These are phyloP conservation scores for Bungarus multicinctus DNA, from an alignment of 2,113 vertebrate species.

Conservation along the genomic window DNA sequence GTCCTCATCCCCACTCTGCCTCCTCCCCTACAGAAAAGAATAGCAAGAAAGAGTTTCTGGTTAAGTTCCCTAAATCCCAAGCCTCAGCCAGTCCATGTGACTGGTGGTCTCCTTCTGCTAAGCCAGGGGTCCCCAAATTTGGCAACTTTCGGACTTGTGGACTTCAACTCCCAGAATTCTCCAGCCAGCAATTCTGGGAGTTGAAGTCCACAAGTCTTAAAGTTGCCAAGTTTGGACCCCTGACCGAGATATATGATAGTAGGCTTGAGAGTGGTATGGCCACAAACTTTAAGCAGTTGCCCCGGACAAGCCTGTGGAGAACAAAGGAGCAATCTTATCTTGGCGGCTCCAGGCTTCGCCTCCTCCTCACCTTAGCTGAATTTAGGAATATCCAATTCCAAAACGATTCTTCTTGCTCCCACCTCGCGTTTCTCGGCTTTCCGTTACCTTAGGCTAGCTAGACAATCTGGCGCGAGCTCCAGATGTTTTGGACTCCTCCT, in stretches of 20 bases:
- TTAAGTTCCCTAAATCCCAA: not conserved
- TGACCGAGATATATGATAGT: too few species aligned
- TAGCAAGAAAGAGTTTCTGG: not conserved
- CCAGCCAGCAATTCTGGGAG: too few species aligned
- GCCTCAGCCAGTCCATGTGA: not conserved
- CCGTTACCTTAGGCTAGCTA: not conserved
- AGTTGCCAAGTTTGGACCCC: too few species aligned
- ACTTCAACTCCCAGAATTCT: too few species aligned
- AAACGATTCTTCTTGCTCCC: not conserved
- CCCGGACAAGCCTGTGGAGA: not conserved
- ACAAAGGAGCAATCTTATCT: not conserved
- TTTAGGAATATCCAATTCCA: not conserved
- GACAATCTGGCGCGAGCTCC: not conserved
- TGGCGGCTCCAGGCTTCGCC: not conserved
- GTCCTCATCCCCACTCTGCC: not conserved
- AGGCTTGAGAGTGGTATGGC: too few species aligned
- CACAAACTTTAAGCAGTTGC: not conserved
- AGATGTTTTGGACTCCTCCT: not conserved
- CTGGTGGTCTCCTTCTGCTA: not conserved
- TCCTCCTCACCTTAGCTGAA: not conserved
- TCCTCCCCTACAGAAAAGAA: not conserved
- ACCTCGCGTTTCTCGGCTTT: not conserved
- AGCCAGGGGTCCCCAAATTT: too few species aligned
- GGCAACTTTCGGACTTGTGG: too few species aligned
- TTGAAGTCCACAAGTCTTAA: too few species aligned